Evolutionary conservation across 2,113 vertebrate species (phyloP).

Genomic region (Albula goreensis): DNA sequence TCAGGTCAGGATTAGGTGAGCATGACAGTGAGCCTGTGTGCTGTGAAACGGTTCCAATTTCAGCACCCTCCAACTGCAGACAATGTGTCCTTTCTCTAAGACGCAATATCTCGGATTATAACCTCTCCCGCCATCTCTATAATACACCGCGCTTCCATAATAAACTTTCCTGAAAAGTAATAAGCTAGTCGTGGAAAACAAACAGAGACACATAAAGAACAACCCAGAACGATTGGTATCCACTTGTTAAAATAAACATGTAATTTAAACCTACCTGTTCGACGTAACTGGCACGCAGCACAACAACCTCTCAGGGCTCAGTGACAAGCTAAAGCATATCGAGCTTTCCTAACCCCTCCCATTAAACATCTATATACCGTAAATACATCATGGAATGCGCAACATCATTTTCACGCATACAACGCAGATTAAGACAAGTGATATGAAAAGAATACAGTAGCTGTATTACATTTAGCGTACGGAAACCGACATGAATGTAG

Average conservation of each 20-base stretch:
- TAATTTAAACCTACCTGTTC: not conserved
- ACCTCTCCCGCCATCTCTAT: too few relatives aligned
- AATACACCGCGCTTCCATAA: not conserved
- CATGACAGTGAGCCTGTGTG: not conserved
- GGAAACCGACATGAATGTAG: too few relatives aligned
- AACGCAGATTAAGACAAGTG: not conserved
- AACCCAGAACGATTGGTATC: not conserved
- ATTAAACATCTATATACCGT: constrained; percentile 1
- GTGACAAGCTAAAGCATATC: not conserved
- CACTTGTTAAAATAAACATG: not conserved
- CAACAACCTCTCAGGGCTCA: not conserved
- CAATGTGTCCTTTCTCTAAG: constrained; percentile 4
- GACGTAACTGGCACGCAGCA: not conserved
- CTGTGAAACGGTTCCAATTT: not conserved
- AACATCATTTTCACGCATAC: not conserved
- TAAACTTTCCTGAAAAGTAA: not conserved
- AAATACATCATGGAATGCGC: not conserved
- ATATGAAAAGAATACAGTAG: too few relatives aligned
- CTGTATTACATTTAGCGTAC: not conserved
- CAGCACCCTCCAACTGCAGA: not conserved
- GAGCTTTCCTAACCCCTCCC: constrained; percentile 8
- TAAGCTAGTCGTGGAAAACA: not conserved
- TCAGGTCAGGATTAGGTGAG: not conserved
- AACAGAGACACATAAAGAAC: not conserved
- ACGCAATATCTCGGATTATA: constrained; percentile 1